Evolutionary conservation across 2,888 invertebrate species (phyloP).

Genomic region (Saturnia japonica): DNA sequence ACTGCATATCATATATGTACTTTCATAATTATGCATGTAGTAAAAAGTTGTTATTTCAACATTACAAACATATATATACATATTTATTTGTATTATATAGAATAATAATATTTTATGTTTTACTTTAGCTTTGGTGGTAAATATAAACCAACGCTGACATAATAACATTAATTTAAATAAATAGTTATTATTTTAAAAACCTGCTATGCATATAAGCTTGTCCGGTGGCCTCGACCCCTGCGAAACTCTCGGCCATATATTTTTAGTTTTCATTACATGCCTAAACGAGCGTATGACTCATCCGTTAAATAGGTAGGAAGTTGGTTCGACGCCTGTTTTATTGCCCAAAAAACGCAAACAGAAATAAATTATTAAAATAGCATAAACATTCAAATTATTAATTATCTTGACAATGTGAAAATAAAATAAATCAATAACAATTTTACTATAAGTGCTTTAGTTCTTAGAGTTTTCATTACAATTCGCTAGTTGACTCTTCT

Average conservation of each 20-base stretch:
- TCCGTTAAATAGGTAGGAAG: constrained; percentile 28
- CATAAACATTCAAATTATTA: background rate
- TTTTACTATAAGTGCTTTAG: background rate
- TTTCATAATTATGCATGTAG: too few species aligned
- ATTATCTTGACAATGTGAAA: background rate
- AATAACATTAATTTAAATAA: background rate
- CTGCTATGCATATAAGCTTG: constrained; percentile 20
- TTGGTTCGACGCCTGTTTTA: constrained; percentile 28
- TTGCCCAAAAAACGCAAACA: constrained; percentile 24
- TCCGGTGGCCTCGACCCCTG: constrained; percentile 50
- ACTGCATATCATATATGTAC: too few species aligned
- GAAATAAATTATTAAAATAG: background rate
- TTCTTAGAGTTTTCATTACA: too few species aligned
- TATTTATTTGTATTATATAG: too few species aligned
- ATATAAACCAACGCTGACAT: background rate
- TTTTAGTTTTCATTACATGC: constrained; percentile 41
- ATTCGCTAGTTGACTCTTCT: too few species aligned
- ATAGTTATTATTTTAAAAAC: background rate
- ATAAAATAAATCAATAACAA: background rate
- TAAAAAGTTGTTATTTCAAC: too few species aligned
- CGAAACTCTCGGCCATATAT: constrained; percentile 38
- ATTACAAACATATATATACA: too few species aligned
- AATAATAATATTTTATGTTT: too few species aligned
- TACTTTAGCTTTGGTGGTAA: background rate
- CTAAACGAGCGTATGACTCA: constrained; percentile 29